phyloP scores from a whole-genome alignment of 2,888 invertebrate genomes.

The Lithophane semibrunnea region DNA sequence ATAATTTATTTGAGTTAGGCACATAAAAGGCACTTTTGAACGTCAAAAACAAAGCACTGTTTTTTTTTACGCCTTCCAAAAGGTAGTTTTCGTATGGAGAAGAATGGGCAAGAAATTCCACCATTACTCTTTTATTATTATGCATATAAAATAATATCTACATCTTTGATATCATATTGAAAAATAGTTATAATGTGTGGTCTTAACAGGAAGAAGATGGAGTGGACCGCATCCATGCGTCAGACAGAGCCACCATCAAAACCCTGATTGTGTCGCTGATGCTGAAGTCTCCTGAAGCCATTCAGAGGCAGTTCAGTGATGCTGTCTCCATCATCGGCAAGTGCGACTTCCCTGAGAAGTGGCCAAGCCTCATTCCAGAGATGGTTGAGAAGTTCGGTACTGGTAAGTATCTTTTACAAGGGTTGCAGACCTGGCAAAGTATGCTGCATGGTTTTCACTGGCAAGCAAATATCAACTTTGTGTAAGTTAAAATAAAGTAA shows the following conservation, averaged over 20 bases:
- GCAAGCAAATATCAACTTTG: not conserved
- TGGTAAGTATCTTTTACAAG: slow-evolving; percentile 80
- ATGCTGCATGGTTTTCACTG: not conserved
- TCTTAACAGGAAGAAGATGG: slow-evolving; percentile 92
- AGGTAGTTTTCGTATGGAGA: too few relatives aligned
- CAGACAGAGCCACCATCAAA: slow-evolving; percentile 95
- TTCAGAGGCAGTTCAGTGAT: slow-evolving; percentile 98
- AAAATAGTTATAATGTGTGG: not conserved
- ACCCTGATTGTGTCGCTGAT: slow-evolving; percentile 96
- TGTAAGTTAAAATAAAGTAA: not conserved
- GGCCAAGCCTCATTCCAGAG: slow-evolving; percentile 97
- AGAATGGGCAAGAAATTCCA: too few relatives aligned
- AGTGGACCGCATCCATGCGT: slow-evolving; percentile 94
- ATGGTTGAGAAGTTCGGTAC: slow-evolving; percentile 98
- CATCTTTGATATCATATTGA: not conserved
- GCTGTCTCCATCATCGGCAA: slow-evolving; percentile 99
- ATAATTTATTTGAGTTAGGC: too few relatives aligned
- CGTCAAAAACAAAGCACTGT: too few relatives aligned
- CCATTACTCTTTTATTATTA: not conserved
- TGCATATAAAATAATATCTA: not conserved
- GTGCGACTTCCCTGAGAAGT: slow-evolving; percentile 98
- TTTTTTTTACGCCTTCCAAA: too few relatives aligned
- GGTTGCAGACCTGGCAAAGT: not conserved
- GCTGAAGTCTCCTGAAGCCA: slow-evolving; percentile 96
- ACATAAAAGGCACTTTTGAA: too few relatives aligned